Percentiles rank a stretch among this genome's conserved stretches.
These are phyloP conservation scores for Anoura caudifer DNA, from an alignment of 2,113 vertebrate species.

Conservation along the genomic window DNA sequence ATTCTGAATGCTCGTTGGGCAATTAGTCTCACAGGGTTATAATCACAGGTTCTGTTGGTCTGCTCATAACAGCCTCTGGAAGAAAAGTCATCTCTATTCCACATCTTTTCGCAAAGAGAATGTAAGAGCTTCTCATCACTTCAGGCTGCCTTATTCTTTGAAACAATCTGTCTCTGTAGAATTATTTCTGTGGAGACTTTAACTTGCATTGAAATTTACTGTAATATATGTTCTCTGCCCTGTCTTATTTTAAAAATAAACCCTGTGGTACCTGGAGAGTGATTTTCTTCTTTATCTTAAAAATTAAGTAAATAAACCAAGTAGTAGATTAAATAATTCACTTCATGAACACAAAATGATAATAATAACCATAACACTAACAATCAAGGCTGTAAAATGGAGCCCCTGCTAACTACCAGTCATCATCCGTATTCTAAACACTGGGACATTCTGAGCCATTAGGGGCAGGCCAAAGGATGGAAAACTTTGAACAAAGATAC, in stretches of 20 bases:
- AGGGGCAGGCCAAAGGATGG: too few species aligned
- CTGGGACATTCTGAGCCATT: neutral
- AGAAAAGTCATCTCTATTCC: neutral
- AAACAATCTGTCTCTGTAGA: neutral
- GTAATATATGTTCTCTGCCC: neutral
- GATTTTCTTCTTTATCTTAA: slow-evolving; percentile 9
- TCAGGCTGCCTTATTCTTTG: neutral
- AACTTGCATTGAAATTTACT: neutral
- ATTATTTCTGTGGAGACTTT: neutral
- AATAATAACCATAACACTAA: neutral
- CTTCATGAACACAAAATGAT: neutral
- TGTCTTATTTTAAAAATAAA: neutral
- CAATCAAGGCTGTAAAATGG: neutral
- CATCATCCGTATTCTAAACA: neutral
- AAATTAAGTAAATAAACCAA: neutral
- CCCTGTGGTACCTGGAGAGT: neutral
- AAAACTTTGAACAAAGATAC: neutral
- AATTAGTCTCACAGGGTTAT: neutral
- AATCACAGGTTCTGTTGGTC: neutral
- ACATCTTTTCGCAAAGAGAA: neutral
- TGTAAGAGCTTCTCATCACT: neutral
- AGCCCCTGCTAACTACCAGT: neutral
- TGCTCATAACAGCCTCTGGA: neutral
- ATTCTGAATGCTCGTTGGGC: neutral
- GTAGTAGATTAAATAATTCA: neutral